Evolutionary conservation across 2,888 invertebrate species (phyloP), one percentile per base, ranked within the genome.

Genomic region (Parascotia fuliginaria): DNA sequence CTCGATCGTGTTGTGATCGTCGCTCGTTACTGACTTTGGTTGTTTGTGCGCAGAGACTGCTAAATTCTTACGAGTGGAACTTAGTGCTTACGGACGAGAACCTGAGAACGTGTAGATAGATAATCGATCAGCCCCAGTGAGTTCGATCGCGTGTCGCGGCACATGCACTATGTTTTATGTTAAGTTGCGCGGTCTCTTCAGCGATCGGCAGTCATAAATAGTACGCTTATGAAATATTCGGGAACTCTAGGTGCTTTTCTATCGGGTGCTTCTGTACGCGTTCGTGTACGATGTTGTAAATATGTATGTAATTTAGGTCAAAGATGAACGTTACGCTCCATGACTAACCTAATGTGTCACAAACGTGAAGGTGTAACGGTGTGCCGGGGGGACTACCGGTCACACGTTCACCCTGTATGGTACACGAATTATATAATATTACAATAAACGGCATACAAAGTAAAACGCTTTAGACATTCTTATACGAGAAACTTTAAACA

Each of bases 201-300:
- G 80, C 79, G 80, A 77, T 78, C 77, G 77, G 75, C 81, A 73
- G 77, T 80, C 76, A 76, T 76, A 79, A 24, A 76, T 78, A 73
- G 81, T 85, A 86, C 84, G 88, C 88, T 89, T 90, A 85, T 77
- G 81, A 84, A 83, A 85, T 81, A 87, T 85, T 89, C 79, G 87
- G 83, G 85, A 91, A 89, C 85, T 85, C 80, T 89, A 90, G 91
- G 92, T 92, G 92, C 92, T 92, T 91, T 86, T 87, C 85, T 87
- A 84, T 90, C 88, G 85, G 92, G 92, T 91, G 92, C 92, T 92
- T 91, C 85, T 86, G 83, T 87, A 88, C 85, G 85, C 83, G 80
- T 86, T 83, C 75, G 87, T 88, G 87, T 88, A 88, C 83, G 75
- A 83, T 77, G 77, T 81, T 90, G 90, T 91, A 91, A 87, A 91